phyloP scores from a whole-genome alignment of 2,113 vertebrate genomes.

The Nannospalax galili region DNA sequence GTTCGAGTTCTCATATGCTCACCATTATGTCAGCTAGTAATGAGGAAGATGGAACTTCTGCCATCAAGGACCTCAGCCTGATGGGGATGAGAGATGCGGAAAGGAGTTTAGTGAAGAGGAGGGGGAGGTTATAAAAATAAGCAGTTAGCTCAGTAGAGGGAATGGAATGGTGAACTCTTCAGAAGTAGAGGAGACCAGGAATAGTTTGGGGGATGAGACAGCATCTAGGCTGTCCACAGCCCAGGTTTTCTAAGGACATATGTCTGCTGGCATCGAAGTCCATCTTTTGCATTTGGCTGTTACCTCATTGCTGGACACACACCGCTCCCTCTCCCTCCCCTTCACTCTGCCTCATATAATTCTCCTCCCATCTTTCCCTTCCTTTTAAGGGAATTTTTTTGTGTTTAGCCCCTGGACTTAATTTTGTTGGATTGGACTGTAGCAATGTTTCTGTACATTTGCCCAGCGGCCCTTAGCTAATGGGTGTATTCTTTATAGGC shows the following conservation, averaged over 20 bases:
- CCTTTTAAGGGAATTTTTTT: constrained; percentile 66
- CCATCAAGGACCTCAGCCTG: background rate
- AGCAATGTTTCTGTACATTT: constrained; percentile 72
- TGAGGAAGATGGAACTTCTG: background rate
- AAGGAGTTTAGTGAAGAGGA: background rate
- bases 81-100: background rate
- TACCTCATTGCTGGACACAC: constrained; percentile 23
- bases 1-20: background rate
- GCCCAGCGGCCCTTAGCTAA: constrained; percentile 69
- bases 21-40: background rate
- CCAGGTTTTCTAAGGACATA: constrained; percentile 24
- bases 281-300: constrained; percentile 36
- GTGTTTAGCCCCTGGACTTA: constrained; percentile 66
- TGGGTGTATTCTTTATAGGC: constrained; percentile 69
- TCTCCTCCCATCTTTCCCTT: constrained; percentile 28
- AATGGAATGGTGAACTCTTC: background rate
- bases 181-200: background rate
- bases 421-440: constrained; percentile 62
- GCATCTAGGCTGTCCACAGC: background rate
- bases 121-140: constrained; percentile 8
- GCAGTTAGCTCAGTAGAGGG: background rate
- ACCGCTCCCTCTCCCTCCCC: background rate
- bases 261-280: background rate
- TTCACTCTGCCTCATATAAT: background rate
- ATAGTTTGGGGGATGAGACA: background rate